Evolutionary conservation across 2,888 invertebrate genomes (phyloP).

Genomic region (Clostera curtula): DNA sequence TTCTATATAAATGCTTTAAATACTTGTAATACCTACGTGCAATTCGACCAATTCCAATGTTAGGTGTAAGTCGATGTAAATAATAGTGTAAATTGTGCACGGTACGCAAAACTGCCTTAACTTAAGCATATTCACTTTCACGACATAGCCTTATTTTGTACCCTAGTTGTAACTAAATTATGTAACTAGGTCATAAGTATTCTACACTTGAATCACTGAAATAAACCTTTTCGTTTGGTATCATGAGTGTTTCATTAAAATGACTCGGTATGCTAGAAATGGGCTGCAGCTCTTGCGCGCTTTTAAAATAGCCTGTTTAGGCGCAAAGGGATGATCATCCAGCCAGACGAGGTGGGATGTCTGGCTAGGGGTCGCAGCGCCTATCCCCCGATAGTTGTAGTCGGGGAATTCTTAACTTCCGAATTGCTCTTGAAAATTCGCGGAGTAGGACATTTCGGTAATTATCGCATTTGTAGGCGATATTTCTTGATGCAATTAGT

Average conservation of each 20-base stretch:
- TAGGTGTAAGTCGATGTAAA: conserved; percentile 41
- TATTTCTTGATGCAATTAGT: too few relatives aligned
- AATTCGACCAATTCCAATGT: conserved; percentile 57
- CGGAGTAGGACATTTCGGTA: too few relatives aligned
- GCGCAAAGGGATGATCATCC: too few relatives aligned
- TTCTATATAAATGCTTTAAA: conserved; percentile 55
- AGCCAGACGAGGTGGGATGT: too few relatives aligned
- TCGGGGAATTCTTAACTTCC: too few relatives aligned
- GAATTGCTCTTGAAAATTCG: too few relatives aligned
- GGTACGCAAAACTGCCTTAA: conserved; percentile 69
- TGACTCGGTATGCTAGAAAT: too few relatives aligned
- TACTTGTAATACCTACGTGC: conserved; percentile 35
- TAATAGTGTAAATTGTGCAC: conserved; percentile 51
- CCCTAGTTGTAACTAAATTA: conserved; percentile 38
- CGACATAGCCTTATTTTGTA: conserved; percentile 72
- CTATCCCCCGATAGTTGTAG: too few relatives aligned
- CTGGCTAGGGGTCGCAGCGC: too few relatives aligned
- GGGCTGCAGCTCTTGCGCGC: too few relatives aligned
- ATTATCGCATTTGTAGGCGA: too few relatives aligned
- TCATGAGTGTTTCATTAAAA: conserved; percentile 6
- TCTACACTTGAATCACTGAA: conserved; percentile 43
- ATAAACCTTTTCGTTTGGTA: conserved; percentile 34
- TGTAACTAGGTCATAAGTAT: conserved; percentile 27
- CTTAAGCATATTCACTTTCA: conserved; percentile 64
- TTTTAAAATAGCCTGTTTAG: too few relatives aligned